Percentiles rank a stretch among this genome's conserved stretches.
phyloP scores from a whole-genome alignment of 2,888 invertebrate species.

The Matsumyia berberina region DNA sequence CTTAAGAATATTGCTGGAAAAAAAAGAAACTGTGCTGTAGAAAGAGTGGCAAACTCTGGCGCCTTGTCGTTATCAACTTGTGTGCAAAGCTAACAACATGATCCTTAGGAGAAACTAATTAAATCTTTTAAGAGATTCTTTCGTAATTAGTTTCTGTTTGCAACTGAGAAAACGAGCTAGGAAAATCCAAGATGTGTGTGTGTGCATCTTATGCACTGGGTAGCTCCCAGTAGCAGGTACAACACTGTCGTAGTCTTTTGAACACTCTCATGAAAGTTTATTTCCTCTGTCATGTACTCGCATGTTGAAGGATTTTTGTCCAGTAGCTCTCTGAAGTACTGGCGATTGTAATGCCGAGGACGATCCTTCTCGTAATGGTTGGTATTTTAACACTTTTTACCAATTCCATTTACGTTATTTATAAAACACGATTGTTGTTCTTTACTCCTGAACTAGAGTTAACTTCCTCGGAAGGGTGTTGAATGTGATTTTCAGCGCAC shows the following conservation, averaged over 20 bases:
- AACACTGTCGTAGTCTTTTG: not conserved
- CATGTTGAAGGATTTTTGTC: not conserved
- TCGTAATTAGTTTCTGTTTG: slow-evolving; percentile 77
- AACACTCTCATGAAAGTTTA: slow-evolving; percentile 1
- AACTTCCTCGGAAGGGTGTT: not conserved
- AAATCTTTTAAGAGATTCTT: slow-evolving; percentile 77
- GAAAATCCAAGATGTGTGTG: slow-evolving; percentile 32
- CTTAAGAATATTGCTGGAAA: slow-evolving; percentile 58
- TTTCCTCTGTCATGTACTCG: not conserved
- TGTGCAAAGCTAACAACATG: slow-evolving; percentile 76
- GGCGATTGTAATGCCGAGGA: too few relatives aligned
- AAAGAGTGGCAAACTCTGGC: slow-evolving; percentile 56
- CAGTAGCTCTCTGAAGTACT: too few relatives aligned
- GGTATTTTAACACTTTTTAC: too few relatives aligned
- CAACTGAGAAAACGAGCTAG: slow-evolving; percentile 14
- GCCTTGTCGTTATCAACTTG: slow-evolving; percentile 72
- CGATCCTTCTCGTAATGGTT: too few relatives aligned
- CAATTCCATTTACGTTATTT: too few relatives aligned
- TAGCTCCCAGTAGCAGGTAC: not conserved
- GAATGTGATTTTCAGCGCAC: slow-evolving; percentile 54
- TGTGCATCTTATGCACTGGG: slow-evolving; percentile 24
- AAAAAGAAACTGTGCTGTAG: slow-evolving; percentile 31
- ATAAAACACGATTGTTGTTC: too few relatives aligned
- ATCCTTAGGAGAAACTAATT: slow-evolving; percentile 76
- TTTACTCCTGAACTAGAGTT: not conserved